These are phyloP conservation scores for Paratilapia polleni DNA, from an alignment of 2,113 vertebrate species.

Conservation along the genomic window DNA sequence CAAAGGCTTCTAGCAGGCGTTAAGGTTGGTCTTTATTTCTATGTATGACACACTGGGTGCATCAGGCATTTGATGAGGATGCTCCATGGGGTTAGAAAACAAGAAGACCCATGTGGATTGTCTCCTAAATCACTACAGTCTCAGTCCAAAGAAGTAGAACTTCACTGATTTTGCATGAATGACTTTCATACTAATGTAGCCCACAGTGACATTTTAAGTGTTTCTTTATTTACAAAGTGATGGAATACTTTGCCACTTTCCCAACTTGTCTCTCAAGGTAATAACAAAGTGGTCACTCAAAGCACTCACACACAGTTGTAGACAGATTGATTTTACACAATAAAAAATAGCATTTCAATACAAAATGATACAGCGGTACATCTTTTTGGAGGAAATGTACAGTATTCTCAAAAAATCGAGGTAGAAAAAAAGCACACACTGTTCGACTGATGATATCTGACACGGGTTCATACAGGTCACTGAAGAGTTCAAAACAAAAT, in stretches of 20 bases:
- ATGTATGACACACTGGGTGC: background rate
- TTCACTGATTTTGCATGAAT: background rate
- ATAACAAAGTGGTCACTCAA: slow-evolving; percentile 47
- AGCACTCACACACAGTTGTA: slow-evolving; percentile 40
- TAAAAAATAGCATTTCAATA: slow-evolving; percentile 60
- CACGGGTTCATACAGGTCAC: slow-evolving; percentile 27
- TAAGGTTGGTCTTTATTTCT: slow-evolving; percentile 31
- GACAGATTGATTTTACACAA: slow-evolving; percentile 43
- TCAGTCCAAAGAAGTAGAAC: background rate
- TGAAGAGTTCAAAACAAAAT: slow-evolving; percentile 16
- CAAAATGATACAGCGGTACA: slow-evolving; percentile 61
- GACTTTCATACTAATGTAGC: slow-evolving; percentile 2
- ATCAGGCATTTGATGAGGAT: slow-evolving; percentile 9
- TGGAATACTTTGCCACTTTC: slow-evolving; percentile 38
- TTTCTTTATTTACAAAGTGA: slow-evolving; percentile 77
- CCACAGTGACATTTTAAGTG: slow-evolving; percentile 46
- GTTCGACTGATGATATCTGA: slow-evolving; percentile 56
- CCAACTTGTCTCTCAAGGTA: slow-evolving; percentile 26
- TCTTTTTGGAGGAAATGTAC: slow-evolving; percentile 51
- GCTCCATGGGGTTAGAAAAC: background rate
- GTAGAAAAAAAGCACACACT: slow-evolving; percentile 75
- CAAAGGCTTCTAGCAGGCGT: slow-evolving; percentile 12
- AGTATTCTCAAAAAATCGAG: slow-evolving; percentile 69
- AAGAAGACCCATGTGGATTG: background rate
- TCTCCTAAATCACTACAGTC: background rate